A percentile compares a stretch with the other conserved stretches of the same genome.
Conservation (phyloP, 2,888 invertebrate genomes). For the Amphimallon solstitiale region DNA sequence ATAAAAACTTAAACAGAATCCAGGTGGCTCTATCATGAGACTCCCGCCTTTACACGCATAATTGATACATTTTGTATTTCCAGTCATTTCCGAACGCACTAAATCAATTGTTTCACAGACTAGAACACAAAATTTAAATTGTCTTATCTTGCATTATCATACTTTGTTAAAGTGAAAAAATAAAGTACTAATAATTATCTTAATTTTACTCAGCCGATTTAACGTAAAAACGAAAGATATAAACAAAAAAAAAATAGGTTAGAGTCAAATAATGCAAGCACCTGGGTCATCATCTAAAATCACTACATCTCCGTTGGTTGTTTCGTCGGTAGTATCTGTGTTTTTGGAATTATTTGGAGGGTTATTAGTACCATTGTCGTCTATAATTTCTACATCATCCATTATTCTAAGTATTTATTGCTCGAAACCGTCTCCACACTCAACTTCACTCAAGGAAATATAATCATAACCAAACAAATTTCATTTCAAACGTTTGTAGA, state of each 20-base stretch:
- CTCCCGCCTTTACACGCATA: conserved; percentile 64
- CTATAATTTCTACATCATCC: conserved; percentile 23
- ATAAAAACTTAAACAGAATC: conserved; percentile 61
- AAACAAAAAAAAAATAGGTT: background rate
- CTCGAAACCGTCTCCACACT: background rate
- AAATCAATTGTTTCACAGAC: conserved; percentile 57
- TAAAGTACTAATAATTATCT: no score
- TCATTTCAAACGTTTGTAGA: no score
- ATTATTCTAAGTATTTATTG: background rate
- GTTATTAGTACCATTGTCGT: conserved; percentile 24
- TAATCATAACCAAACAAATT: no score
- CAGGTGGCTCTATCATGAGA: conserved; percentile 63
- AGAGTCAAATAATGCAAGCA: background rate
- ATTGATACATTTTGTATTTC: conserved; percentile 67
- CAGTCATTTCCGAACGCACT: conserved; percentile 46
- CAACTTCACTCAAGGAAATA: no score
- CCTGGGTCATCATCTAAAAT: conserved; percentile 50
- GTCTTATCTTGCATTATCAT: no score
- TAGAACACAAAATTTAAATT: conserved; percentile 9
- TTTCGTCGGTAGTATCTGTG: no score
- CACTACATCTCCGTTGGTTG: conserved; percentile 36
- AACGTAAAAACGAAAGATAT: no score
- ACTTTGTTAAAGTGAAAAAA: no score
- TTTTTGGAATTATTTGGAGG: no score
- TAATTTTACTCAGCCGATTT: no score